A percentile compares a stretch with the other conserved stretches of the same genome.
Conservation (phyloP, 2,888 invertebrate species). For the Oligia fasciuncula region DNA sequence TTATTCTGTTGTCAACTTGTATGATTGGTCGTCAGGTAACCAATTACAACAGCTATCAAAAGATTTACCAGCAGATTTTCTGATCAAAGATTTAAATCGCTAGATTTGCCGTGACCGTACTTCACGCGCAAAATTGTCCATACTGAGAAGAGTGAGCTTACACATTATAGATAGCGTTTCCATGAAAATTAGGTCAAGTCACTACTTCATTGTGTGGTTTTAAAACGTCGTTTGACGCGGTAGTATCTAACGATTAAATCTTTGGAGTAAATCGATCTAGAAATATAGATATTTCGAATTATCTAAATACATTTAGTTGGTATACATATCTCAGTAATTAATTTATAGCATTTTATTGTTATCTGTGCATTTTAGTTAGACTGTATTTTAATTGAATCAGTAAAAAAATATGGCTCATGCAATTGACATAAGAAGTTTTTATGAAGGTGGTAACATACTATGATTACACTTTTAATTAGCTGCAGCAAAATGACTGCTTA, state of each 20-base stretch:
- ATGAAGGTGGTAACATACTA: background rate
- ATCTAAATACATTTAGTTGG: background rate
- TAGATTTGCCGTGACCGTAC: background rate
- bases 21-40: background rate
- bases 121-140: background rate
- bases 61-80: background rate
- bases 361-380: slow-evolving; percentile 43
- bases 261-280: background rate
- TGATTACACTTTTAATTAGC: too few species aligned
- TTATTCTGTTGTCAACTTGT: background rate
- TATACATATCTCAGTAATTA: slow-evolving; percentile 28
- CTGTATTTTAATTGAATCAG: background rate
- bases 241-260: background rate
- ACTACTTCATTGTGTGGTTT: background rate
- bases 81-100: background rate
- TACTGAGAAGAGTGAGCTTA: background rate
- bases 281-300: background rate
- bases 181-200: background rate
- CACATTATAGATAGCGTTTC: background rate
- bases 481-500: too few species aligned
- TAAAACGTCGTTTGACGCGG: background rate
- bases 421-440: background rate
- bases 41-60: background rate
- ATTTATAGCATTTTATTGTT: slow-evolving; percentile 29
- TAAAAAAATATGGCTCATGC: slow-evolving; percentile 3